Evolutionary conservation across 2,888 invertebrate species (phyloP), one percentile per base, ranked within the genome.

Genomic region (Noctua comes): DNA sequence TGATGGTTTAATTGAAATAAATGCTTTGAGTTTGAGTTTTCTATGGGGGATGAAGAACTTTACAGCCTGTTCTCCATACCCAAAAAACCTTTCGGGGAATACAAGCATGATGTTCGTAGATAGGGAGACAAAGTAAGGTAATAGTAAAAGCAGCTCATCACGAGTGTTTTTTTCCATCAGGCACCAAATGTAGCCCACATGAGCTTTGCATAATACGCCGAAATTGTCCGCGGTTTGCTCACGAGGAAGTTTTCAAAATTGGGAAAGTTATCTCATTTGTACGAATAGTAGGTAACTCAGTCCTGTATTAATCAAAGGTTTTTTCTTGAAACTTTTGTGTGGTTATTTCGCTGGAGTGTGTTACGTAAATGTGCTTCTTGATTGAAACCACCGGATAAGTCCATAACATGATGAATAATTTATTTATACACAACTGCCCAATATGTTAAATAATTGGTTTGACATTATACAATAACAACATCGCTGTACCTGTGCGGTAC

Each of bases 261-360:
- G 81, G 80, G 81, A 87, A 89, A 90, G 79, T 89, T 88, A 78
- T 80, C 75, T 85, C 83, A 82, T 88, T 88, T 87, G 76, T 83
- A 80, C 76, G 79, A 79, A 81, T 82, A 86, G 79, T 89, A 76
- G 54, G 18, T 79, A 69, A 24, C 24, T 36, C 13, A 69, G 43
- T 72, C 72, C 76, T 66, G 78, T 80, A 82, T 89, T 88, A 88
- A 88, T 83, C 80, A 79, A 76, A 77, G 75, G 59, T 59, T 76
- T 79, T 80, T 82, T 71, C 51, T 74, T 71, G 18, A 8, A 27
- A 46, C 5, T 64, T 36, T 48, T 71, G 36, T 46, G 73, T 7
- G 16, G 27, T 64, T 36, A 48, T 72, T 62, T 13, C 16, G 36
- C 16, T 48, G 11, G 54, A 68, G 36, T 64, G 18, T 68, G n/a